phyloP scores from a whole-genome alignment of 2,797 vertebrate species.

The Phoeniculus purpureus region DNA sequence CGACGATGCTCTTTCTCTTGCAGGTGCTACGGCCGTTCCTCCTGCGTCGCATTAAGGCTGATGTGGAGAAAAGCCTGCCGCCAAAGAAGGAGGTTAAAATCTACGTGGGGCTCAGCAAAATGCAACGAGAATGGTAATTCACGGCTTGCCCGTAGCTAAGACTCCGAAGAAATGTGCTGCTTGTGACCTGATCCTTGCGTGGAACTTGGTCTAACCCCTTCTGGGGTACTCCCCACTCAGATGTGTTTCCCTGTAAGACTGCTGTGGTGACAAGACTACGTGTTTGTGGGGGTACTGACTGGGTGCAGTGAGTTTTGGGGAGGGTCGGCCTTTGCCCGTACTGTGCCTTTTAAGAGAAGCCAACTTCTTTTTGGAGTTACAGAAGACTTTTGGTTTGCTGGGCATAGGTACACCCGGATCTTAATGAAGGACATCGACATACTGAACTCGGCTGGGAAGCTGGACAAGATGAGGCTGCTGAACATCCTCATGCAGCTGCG shows the following conservation, averaged over 20 bases:
- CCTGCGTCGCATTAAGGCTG: constrained; percentile 96
- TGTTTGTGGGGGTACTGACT: background rate
- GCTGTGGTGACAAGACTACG: background rate
- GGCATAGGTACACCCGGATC: constrained; percentile 93
- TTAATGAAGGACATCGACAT: constrained; percentile 99
- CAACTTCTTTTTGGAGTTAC: background rate
- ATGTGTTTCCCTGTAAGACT: background rate
- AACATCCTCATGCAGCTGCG: constrained; percentile 98
- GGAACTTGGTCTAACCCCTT: background rate
- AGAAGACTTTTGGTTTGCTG: background rate
- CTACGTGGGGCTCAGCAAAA: constrained; percentile 98
- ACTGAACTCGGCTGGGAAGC: constrained; percentile 96
- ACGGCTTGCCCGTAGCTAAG: background rate
- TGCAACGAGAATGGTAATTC: constrained; percentile 96
- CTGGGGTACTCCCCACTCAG: accelerated
- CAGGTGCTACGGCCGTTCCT: constrained; percentile 96
- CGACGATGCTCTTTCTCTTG: background rate
- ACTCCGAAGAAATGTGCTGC: background rate
- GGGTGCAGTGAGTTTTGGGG: background rate
- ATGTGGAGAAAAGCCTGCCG: constrained; percentile 96
- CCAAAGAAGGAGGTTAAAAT: constrained; percentile 99
- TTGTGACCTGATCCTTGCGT: background rate
- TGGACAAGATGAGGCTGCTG: constrained; percentile 97
- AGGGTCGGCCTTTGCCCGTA: background rate
- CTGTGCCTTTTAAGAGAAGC: background rate